Percentiles rank a stretch among this genome's conserved stretches.
Evolutionary conservation across 1,140 invertebrate genomes (phyloP).

Genomic region (Cotesia vestalis): DNA sequence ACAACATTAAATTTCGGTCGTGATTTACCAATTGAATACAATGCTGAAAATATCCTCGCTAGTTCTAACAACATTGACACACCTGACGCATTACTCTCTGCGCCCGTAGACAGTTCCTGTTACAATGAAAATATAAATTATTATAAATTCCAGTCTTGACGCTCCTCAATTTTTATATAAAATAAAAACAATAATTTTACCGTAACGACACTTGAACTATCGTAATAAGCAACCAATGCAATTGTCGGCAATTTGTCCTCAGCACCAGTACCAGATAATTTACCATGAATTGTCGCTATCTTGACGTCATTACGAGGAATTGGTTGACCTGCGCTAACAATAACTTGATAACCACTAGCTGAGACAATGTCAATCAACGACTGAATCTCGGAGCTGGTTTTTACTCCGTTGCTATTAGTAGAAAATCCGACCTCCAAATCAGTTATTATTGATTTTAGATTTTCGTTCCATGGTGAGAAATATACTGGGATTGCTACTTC

Average conservation of each 20-base stretch:
- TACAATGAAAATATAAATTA: constrained; percentile 40
- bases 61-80: constrained; percentile 89
- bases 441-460: constrained; percentile 79
- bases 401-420: constrained; percentile 66
- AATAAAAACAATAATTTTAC: constrained; percentile 66
- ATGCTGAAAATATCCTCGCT: constrained; percentile 86
- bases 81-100: constrained; percentile 94
- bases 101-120: constrained; percentile 84
- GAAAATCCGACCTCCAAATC: constrained; percentile 73
- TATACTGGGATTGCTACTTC: constrained; percentile 89
- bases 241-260: constrained; percentile 87
- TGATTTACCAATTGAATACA: constrained; percentile 85
- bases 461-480: constrained; percentile 79
- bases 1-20: constrained; percentile 87
- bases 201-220: constrained; percentile 86
- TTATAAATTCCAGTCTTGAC: neutral
- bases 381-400: constrained; percentile 72
- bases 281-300: constrained; percentile 85
- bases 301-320: constrained; percentile 80
- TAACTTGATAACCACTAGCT: constrained; percentile 92
- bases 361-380: constrained; percentile 85
- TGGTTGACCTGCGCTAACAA: constrained; percentile 76
- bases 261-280: constrained; percentile 80
- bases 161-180: too few species aligned
- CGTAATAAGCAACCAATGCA: constrained; percentile 91